phyloP scores from a whole-genome alignment of 2,113 vertebrate genomes.

The Nyctereutes procyonoides region DNA sequence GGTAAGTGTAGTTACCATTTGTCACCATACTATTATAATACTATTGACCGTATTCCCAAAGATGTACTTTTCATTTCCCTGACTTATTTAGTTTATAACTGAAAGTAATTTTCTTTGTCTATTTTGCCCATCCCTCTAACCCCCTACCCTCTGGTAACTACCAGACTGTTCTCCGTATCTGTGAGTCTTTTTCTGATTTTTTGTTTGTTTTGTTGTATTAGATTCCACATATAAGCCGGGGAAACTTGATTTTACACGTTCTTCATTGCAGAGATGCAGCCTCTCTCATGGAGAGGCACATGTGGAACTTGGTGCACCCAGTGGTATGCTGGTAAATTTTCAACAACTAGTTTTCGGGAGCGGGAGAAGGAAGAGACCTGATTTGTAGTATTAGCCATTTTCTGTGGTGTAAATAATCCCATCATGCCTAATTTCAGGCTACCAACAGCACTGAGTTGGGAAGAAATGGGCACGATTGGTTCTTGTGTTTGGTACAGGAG shows the following conservation, averaged over 20 bases:
- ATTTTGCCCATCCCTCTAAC: not conserved
- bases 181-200: not conserved
- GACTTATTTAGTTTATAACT: not conserved
- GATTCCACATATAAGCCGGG: not conserved
- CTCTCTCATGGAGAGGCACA: not conserved
- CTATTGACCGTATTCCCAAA: not conserved
- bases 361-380: rapidly evolving
- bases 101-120: no score
- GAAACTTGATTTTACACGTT: not conserved
- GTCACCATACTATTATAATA: not conserved
- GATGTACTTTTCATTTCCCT: not conserved
- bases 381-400: not conserved
- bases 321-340: not conserved
- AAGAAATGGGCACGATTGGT: not conserved
- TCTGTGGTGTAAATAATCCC: not conserved
- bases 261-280: not conserved
- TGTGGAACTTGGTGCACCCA: not conserved
- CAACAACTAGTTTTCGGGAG: not conserved
- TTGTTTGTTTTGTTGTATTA: not conserved
- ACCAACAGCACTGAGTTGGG: not conserved
- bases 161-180: not conserved
- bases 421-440: not conserved
- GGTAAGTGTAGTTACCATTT: not conserved
- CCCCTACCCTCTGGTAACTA: not conserved
- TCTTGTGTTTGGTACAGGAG: not conserved